A percentile compares a stretch with the other conserved stretches of the same genome.
Conservation (phyloP, 2,113 vertebrate species). For the Chaetura pelagica region DNA sequence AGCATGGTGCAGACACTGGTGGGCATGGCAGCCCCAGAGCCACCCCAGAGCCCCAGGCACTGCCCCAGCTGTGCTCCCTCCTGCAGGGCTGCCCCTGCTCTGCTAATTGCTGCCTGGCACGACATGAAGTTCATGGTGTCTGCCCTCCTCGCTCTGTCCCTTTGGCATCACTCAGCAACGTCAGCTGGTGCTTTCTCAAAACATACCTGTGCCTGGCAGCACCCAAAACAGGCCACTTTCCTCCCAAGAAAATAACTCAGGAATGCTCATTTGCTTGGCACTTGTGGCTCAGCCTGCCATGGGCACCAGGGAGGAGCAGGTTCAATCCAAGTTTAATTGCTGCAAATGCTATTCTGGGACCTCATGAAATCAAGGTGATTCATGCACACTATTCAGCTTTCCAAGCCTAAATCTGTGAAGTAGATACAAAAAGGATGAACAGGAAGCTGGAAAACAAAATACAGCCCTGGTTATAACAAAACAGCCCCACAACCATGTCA, state of each 20-base stretch:
- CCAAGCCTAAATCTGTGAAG: not conserved
- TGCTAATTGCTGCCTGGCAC: not conserved
- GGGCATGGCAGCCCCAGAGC: no score
- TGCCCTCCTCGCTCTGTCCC: not conserved
- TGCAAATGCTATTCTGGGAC: conserved; percentile 9
- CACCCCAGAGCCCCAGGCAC: no score
- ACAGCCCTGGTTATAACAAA: not conserved
- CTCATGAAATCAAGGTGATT: not conserved
- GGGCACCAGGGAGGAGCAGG: conserved; percentile 34
- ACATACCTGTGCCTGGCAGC: not conserved
- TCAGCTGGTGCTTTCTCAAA: not conserved
- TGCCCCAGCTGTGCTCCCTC: no score
- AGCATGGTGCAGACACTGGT: not conserved
- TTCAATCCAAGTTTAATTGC: conserved; percentile 53
- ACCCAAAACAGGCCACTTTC: not conserved
- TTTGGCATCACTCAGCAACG: not conserved
- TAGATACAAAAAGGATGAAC: not conserved
- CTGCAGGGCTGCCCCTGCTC: not conserved
- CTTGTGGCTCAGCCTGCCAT: not conserved
- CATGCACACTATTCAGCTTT: not conserved
- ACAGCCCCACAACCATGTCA: no score
- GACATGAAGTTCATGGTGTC: not conserved
- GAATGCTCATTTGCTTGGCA: conserved; percentile 34
- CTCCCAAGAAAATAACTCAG: conserved; percentile 12
- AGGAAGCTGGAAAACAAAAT: not conserved